phyloP scores from a whole-genome alignment of 2,888 invertebrate genomes.

The Andricus curvator region DNA sequence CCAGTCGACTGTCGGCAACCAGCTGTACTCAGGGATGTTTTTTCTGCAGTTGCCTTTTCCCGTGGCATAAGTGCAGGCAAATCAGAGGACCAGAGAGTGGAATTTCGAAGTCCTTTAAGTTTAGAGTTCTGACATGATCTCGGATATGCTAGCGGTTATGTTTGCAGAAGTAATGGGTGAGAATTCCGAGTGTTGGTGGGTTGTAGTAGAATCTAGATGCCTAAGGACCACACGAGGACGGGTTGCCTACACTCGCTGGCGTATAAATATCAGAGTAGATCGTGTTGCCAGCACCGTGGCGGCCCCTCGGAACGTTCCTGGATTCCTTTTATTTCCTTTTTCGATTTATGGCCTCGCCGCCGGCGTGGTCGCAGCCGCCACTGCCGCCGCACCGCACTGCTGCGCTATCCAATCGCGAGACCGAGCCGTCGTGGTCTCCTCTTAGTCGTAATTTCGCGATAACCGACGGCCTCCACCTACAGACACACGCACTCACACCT shows the following conservation, averaged over 20 bases:
- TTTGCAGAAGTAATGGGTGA: constrained; percentile 1
- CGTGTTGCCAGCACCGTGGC: constrained; percentile 51
- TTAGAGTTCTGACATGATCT: not conserved
- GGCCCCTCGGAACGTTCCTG: constrained; percentile 49
- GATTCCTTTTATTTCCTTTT: constrained; percentile 63
- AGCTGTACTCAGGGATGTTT: no score
- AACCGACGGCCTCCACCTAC: constrained; percentile 42
- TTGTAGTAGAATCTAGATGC: constrained; percentile 25
- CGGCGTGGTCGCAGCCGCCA: constrained; percentile 51
- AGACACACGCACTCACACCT: constrained; percentile 6
- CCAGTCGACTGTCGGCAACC: no score
- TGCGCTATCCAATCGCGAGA: constrained; percentile 50
- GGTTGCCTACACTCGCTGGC: constrained; percentile 54
- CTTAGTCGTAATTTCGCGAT: constrained; percentile 43
- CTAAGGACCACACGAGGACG: constrained; percentile 49
- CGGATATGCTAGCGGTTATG: not conserved
- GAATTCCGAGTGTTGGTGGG: constrained; percentile 47
- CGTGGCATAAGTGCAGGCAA: no score
- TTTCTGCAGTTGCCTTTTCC: no score
- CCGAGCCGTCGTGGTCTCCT: constrained; percentile 6
- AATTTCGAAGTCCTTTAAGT: not conserved
- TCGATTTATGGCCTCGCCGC: constrained; percentile 63
- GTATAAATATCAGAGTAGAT: constrained; percentile 61
- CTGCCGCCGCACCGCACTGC: constrained; percentile 44
- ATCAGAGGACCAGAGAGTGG: not conserved